Conservation (phyloP, 1,140 invertebrate species). For the Zaprionus nigranus region DNA sequence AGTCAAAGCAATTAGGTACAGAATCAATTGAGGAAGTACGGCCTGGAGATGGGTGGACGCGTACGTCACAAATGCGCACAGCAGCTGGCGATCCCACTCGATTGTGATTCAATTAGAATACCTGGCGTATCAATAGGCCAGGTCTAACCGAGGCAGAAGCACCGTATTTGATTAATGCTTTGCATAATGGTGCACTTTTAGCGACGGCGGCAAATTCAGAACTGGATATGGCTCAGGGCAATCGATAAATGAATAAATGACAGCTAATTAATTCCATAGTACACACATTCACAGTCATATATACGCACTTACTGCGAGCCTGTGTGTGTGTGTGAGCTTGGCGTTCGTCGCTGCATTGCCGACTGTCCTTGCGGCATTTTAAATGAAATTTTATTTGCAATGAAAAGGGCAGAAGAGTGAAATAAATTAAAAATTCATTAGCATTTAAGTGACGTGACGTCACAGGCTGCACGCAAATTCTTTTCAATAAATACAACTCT, state of each 20-base stretch:
- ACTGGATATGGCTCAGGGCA: conserved; percentile 2
- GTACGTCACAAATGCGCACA: conserved; percentile 34
- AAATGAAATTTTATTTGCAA: conserved; percentile 57
- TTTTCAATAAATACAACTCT: conserved; percentile 4
- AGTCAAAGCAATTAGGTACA: conserved; percentile 52
- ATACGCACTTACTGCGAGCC: background rate
- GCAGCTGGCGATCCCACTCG: conserved; percentile 62
- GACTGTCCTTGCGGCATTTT: conserved; percentile 72
- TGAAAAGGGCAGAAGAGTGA: conserved; percentile 53
- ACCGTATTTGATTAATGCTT: conserved; percentile 70
- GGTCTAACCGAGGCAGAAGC: background rate
- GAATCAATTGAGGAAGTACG: conserved; percentile 13
- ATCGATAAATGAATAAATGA: conserved; percentile 77
- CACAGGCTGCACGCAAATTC: conserved; percentile 17
- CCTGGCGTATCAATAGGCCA: conserved; percentile 2
- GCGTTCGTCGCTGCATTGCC: conserved; percentile 44
- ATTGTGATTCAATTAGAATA: conserved; percentile 71
- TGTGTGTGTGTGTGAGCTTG: background rate
- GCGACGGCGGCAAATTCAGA: background rate
- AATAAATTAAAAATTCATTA: conserved; percentile 75
- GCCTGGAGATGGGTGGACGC: conserved; percentile 28
- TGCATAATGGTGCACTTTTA: background rate
- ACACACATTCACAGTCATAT: background rate
- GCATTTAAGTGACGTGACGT: conserved; percentile 57
- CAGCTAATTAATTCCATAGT: conserved; percentile 69